Evolutionary conservation across 1,140 invertebrate genomes (phyloP), one percentile per base, ranked within the genome.

Genomic region (Bombus affinis): DNA sequence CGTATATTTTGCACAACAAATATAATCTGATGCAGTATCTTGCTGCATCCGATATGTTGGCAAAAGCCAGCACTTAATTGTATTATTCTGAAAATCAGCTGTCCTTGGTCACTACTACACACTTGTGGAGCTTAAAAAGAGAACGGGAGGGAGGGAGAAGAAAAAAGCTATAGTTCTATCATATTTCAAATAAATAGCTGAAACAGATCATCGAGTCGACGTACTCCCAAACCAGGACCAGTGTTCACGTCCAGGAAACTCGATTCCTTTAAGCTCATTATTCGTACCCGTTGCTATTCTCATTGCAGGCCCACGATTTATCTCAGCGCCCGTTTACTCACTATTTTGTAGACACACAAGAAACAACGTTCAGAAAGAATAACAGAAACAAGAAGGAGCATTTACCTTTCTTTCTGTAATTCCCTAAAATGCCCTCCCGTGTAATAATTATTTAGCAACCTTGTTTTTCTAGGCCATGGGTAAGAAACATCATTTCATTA

Each of bases 401-500:
- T 22, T 25, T 6, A 35, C 2, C 2, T 39, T 37, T 12, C 32
- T 25, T 62, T 78, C 18, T 25, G 35, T n/a, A 42, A 81, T 72
- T 42, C 42, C 28, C 28, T 28, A 59, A 72, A 81, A 59, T 32
- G 25, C 35, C 8, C 37, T 22, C 12, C 2, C 6, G 4, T 15
- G 39, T 28, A 5, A 78, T 35, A 68, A 79, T 79, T 68, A 79
- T 68, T 47, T 79, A 47, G 0, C n/a, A n/a, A 37, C 28, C n/a
- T 47, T 22, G 66, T 37, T 39, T 13, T 57, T 32, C 28, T 0
- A 1, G 3, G 18, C 37, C 39, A 35, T 35, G 74, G 39, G 39
- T 25, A 39, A 71, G 39, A 85, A 79, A 68, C 32, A 70, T 53
- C 77, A 65, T 86, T 86, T 39, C 44, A 75, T 83, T 88, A 53